Evolutionary conservation across 2,113 vertebrate species (phyloP).

Genomic region (Eleginops maclovinus): DNA sequence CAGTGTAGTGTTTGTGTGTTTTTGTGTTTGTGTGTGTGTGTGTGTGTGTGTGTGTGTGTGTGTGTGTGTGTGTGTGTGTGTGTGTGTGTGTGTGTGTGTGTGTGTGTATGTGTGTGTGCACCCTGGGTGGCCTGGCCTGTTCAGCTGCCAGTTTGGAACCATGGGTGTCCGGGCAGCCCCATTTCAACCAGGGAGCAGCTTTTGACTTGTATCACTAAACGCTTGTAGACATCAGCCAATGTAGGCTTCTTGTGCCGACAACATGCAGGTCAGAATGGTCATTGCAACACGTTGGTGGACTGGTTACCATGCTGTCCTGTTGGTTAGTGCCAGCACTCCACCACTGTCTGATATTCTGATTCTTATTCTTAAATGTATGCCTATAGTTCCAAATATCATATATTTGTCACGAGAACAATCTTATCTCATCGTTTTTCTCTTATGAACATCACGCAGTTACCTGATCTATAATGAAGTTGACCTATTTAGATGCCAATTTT

Average conservation of each 20-base stretch:
- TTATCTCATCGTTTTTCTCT: no score
- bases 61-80: conserved; percentile 41
- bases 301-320: not conserved
- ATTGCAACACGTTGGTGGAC: no score
- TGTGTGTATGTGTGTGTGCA: conserved; percentile 48
- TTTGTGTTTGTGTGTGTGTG: conserved; percentile 46
- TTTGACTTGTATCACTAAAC: conserved; percentile 40
- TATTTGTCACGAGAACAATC: no score
- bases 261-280: not conserved
- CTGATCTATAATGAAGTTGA: no score
- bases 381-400: no score
- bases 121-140: conserved; percentile 62
- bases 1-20: conserved; percentile 26
- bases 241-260: conserved; percentile 11
- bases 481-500: no score
- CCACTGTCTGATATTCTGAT: not conserved
- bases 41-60: conserved; percentile 54
- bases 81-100: conserved; percentile 49
- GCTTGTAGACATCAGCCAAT: conserved; percentile 5
- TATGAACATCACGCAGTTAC: no score
- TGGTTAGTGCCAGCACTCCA: not conserved
- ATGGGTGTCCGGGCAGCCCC: conserved; percentile 50
- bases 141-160: conserved; percentile 62
- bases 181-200: conserved; percentile 40
- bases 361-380: no score